Percentiles rank a stretch among this genome's conserved stretches.
phyloP scores from a whole-genome alignment of 2,797 vertebrate genomes.

The Eidolon dupreanum region DNA sequence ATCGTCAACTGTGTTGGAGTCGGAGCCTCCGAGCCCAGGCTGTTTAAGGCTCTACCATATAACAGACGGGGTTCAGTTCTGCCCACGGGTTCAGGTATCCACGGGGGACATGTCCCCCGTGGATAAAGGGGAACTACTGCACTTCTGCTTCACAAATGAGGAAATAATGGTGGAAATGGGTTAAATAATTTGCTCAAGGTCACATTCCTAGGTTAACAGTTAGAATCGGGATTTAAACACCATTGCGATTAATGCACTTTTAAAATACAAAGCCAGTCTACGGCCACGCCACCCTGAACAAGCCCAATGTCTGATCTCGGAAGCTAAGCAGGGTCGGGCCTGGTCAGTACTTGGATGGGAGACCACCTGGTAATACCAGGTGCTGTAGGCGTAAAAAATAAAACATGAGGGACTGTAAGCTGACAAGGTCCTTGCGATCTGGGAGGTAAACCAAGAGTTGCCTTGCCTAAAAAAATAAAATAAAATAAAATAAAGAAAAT shows the following conservation, averaged over 20 bases:
- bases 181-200: constrained; percentile 29
- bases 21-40: background rate
- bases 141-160: background rate
- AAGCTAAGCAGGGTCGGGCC: too few species aligned
- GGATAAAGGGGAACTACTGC: background rate
- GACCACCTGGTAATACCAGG: too few species aligned
- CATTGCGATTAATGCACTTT: background rate
- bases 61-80: background rate
- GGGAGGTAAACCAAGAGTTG: too few species aligned
- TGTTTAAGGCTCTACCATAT: background rate
- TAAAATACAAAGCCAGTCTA: constrained; percentile 11
- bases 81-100: background rate
- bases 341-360: too few species aligned
- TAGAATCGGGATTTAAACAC: background rate
- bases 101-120: background rate
- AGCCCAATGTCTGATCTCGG: too few species aligned
- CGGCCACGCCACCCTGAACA: background rate
- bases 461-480: too few species aligned
- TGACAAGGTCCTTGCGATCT: too few species aligned
- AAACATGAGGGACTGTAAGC: too few species aligned
- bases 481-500: too few species aligned
- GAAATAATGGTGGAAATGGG: background rate
- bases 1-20: background rate
- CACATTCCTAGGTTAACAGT: background rate
- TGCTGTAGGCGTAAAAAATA: too few species aligned